Conservation (phyloP, 2,888 invertebrate species). For the Stratiomys singularior region DNA sequence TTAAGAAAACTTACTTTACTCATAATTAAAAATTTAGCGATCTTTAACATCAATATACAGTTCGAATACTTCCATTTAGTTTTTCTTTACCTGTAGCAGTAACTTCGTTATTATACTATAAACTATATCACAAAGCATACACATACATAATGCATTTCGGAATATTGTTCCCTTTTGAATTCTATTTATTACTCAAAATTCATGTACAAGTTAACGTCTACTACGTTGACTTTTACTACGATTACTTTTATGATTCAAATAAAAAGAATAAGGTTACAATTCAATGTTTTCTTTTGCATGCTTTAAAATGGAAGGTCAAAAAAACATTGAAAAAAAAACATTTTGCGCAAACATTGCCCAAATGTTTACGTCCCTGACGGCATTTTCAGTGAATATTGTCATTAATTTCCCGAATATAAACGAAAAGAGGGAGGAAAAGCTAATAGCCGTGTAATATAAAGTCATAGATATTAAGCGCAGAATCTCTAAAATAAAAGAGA, state of each 20-base stretch:
- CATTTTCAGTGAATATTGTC: no score
- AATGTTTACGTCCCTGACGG: no score
- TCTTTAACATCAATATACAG: background rate
- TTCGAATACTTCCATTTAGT: background rate
- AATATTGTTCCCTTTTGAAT: background rate
- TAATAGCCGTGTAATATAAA: no score
- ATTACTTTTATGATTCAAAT: conserved; percentile 1
- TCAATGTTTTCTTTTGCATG: background rate
- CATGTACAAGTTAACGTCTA: background rate
- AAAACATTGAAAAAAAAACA: no score
- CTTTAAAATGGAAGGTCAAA: no score
- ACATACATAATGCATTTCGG: conserved; percentile 9
- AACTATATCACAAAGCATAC: background rate
- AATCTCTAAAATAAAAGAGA: no score
- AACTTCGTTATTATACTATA: background rate
- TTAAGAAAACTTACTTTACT: background rate
- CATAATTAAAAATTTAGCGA: background rate
- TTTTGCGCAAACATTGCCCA: no score
- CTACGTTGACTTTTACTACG: no score
- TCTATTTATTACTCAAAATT: conserved; percentile 30
- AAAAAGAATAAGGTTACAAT: background rate
- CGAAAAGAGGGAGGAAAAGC: no score
- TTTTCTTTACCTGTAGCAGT: background rate
- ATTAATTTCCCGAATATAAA: no score
- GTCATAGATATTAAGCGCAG: no score